phyloP scores from a whole-genome alignment of 2,888 invertebrate species.

The Pantelozetes paolii region DNA sequence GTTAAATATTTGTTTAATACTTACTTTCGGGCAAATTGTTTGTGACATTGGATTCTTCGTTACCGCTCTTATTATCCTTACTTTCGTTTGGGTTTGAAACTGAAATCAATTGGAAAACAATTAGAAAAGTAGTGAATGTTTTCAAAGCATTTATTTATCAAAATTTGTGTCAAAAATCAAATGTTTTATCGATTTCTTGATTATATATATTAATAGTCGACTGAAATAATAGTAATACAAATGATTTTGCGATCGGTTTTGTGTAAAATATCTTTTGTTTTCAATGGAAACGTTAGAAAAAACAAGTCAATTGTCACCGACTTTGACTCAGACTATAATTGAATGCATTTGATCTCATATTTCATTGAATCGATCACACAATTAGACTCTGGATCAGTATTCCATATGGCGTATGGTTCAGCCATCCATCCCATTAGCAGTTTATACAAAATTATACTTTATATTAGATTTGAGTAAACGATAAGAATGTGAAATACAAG shows the following conservation, averaged over 20 bases:
- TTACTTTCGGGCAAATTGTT: constrained; percentile 13
- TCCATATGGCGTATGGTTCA: background rate
- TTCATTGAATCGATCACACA: constrained; percentile 3
- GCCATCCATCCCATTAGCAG: background rate
- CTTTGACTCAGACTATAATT: background rate
- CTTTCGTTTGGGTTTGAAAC: constrained; percentile 27
- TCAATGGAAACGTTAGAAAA: no score
- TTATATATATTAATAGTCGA: no score
- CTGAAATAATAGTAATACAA: constrained; percentile 6
- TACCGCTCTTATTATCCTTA: background rate
- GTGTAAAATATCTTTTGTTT: no score
- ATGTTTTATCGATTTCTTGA: no score
- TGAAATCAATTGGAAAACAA: background rate
- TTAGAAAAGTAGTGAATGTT: background rate
- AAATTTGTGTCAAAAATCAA: no score
- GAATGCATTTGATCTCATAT: background rate
- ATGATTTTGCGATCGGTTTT: no score
- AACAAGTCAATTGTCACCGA: constrained; percentile 32
- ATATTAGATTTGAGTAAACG: constrained; percentile 6
- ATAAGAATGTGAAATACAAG: constrained; percentile 6
- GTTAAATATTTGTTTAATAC: background rate
- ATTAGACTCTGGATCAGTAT: background rate
- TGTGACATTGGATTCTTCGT: background rate
- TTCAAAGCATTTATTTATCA: no score
- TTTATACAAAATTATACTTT: no score